Conservation (phyloP, 2,888 invertebrate genomes). For the Slavum lentiscoides region DNA sequence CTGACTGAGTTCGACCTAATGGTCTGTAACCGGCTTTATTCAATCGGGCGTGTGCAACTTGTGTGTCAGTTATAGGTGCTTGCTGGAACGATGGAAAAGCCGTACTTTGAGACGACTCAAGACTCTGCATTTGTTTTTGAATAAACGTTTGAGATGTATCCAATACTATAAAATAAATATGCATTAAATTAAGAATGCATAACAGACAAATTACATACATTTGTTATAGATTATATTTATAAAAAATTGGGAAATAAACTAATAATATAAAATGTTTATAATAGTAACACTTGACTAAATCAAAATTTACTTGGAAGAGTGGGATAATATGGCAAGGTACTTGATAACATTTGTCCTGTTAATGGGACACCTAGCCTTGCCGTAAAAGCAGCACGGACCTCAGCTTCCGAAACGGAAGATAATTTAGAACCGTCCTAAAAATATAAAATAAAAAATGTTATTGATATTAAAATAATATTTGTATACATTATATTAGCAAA, state of each 20-base stretch:
- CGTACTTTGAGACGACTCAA: slow-evolving; percentile 32
- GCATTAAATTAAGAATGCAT: background rate
- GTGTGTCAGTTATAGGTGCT: slow-evolving; percentile 38
- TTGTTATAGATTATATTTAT: background rate
- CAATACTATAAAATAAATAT: slow-evolving; percentile 26
- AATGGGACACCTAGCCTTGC: slow-evolving; percentile 70
- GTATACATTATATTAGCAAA: no score
- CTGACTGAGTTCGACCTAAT: slow-evolving; percentile 91
- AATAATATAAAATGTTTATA: background rate
- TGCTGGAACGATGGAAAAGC: slow-evolving; percentile 30
- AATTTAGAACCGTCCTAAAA: slow-evolving; percentile 63
- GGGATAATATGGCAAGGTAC: slow-evolving; percentile 73
- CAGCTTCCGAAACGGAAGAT: slow-evolving; percentile 75
- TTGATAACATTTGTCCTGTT: slow-evolving; percentile 70
- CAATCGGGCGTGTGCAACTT: slow-evolving; percentile 69
- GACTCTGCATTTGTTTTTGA: slow-evolving; percentile 64
- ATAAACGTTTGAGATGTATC: slow-evolving; percentile 60
- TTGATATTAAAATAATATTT: no score
- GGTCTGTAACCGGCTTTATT: slow-evolving; percentile 77
- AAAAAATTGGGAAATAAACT: background rate
- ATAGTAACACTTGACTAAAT: background rate
- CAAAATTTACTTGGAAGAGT: slow-evolving; percentile 63
- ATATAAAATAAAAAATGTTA: background rate
- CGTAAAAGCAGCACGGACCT: slow-evolving; percentile 73
- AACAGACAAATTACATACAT: background rate